These are phyloP conservation scores for Otus sunia DNA, from an alignment of 2,113 vertebrate species.

Conservation along the genomic window DNA sequence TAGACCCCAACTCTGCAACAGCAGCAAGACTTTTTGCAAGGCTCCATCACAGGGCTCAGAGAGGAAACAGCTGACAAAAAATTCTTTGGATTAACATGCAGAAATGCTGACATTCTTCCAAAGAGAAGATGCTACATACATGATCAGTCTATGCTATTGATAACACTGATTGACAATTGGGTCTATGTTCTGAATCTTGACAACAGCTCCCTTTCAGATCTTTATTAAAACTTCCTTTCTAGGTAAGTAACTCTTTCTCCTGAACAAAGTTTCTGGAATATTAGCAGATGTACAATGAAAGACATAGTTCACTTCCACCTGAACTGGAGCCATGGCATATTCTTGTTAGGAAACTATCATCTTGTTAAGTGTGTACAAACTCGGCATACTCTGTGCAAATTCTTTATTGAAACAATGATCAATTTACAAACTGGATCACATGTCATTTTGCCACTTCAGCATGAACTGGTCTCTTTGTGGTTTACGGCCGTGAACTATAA, in stretches of 20 bases:
- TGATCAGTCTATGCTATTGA: background rate
- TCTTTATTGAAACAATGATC: constrained; percentile 78
- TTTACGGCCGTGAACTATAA: constrained; percentile 48
- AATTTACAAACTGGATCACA: constrained; percentile 69
- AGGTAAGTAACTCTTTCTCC: background rate
- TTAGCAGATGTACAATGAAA: background rate
- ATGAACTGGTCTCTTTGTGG: constrained; percentile 51
- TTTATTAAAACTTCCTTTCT: background rate
- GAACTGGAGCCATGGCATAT: background rate
- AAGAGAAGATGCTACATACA: background rate
- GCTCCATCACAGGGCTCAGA: background rate
- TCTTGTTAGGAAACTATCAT: background rate
- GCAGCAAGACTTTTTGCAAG: background rate
- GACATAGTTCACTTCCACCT: background rate
- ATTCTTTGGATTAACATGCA: background rate
- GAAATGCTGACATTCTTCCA: background rate
- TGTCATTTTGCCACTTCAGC: constrained; percentile 59
- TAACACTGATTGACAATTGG: background rate
- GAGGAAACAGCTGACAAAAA: background rate
- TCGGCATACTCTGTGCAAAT: constrained; percentile 54
- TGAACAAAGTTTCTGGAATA: background rate
- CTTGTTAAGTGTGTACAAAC: background rate
- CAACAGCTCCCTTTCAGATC: background rate
- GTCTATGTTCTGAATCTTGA: background rate
- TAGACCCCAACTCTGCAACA: background rate